A percentile compares a stretch with the other conserved stretches of the same genome.
Conservation (phyloP, 2,888 invertebrate genomes). For the Pachydiplax longipennis region DNA sequence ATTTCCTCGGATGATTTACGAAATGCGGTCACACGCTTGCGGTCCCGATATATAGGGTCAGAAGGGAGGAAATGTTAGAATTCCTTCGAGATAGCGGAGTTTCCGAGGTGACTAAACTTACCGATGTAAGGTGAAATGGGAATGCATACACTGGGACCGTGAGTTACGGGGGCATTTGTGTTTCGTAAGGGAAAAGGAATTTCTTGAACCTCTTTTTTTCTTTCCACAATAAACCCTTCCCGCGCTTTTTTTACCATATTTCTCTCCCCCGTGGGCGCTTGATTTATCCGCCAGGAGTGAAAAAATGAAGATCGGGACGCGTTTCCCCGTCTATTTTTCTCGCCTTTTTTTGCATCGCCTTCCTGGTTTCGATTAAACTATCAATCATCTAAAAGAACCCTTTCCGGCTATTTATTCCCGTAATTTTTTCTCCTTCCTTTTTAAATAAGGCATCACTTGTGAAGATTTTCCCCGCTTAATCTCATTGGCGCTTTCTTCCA, state of each 20-base stretch:
- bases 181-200: not conserved
- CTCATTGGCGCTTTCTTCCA: not conserved
- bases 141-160: not conserved
- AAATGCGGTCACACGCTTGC: not conserved
- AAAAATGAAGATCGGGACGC: not conserved
- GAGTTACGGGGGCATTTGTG: not conserved
- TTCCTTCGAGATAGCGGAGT: not conserved
- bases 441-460: not conserved
- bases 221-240: not conserved
- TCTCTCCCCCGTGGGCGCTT: not conserved
- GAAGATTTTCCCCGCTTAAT: not conserved
- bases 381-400: not conserved
- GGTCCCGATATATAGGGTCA: not conserved
- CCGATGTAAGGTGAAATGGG: constrained; percentile 18
- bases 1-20: constrained; percentile 4
- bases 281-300: not conserved
- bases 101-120: not conserved
- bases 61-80: not conserved
- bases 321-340: not conserved
- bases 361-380: not conserved
- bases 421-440: not conserved
- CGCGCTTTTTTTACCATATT: not conserved
- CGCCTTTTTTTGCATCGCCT: not conserved
- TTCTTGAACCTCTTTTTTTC: not conserved
- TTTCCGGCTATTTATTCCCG: not conserved